phyloP scores from a whole-genome alignment of 2,113 vertebrate genomes.

The Hiodon alosoides region DNA sequence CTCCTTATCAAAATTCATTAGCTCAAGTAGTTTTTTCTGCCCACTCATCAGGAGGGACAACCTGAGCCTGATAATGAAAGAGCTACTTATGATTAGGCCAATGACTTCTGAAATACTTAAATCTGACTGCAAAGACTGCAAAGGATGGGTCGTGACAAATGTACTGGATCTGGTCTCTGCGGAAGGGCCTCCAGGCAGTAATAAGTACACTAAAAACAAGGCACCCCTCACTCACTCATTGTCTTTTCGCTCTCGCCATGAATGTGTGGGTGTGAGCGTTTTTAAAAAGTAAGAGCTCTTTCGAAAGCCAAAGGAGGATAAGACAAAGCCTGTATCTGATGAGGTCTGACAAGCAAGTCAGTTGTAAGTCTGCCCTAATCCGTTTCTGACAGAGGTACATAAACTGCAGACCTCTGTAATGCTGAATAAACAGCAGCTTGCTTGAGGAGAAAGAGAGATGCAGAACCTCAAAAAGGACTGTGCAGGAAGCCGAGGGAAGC shows the following conservation, averaged over 20 bases:
- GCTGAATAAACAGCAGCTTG: conserved; percentile 10
- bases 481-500: not conserved
- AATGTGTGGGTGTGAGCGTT: not conserved
- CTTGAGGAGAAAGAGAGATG: not conserved
- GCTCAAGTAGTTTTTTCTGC: not conserved
- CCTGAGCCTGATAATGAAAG: conserved; percentile 19
- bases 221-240: not conserved
- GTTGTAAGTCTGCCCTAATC: conserved; percentile 10
- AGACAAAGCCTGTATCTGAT: conserved; percentile 10
- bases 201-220: not conserved
- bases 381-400: not conserved
- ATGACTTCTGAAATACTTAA: conserved; percentile 13
- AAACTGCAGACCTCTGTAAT: conserved; percentile 1
- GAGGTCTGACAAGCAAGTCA: conserved; percentile 15
- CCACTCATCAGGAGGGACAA: conserved; percentile 11
- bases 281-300: not conserved
- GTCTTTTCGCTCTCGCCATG: not conserved
- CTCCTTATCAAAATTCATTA: conserved; percentile 18
- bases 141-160: conserved; percentile 4
- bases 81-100: conserved; percentile 20
- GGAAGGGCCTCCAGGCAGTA: not conserved
- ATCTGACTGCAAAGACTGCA: conserved; percentile 16
- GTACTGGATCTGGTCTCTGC: not conserved
- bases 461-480: no score
- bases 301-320: not conserved